Evolutionary conservation across 2,797 vertebrate genomes (phyloP).

Genomic region (Sebastes iracundus): DNA sequence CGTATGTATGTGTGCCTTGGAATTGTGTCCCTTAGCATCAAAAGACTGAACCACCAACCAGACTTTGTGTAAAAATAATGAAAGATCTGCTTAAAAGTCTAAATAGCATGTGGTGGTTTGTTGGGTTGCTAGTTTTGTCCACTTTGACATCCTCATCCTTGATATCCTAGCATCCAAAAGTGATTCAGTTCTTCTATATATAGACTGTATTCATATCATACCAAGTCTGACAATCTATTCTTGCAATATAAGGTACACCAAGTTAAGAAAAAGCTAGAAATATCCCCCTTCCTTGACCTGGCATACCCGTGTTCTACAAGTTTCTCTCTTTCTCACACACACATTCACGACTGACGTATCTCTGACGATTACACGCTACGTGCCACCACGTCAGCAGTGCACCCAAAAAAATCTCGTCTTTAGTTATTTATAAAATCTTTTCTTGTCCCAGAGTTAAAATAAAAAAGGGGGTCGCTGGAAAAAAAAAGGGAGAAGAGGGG

Average conservation of each 20-base stretch:
- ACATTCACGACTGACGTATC: constrained; percentile 33
- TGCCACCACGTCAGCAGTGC: constrained; percentile 44
- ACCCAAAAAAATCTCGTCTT: constrained; percentile 53
- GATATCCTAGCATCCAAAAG: background rate
- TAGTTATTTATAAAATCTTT: constrained; percentile 74
- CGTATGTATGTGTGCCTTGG: background rate
- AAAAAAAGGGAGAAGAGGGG: background rate
- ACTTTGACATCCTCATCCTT: background rate
- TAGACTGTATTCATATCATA: background rate
- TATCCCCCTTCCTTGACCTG: background rate
- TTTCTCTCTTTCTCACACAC: constrained; percentile 17
- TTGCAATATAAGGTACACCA: background rate
- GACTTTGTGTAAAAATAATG: background rate
- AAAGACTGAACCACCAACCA: background rate
- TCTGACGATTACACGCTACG: constrained; percentile 47
- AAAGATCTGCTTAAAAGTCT: background rate
- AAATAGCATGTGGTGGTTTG: background rate
- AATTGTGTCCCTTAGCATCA: background rate
- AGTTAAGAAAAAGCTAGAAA: background rate
- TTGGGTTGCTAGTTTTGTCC: background rate
- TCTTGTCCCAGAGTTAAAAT: constrained; percentile 52
- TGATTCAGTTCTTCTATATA: background rate
- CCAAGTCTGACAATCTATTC: background rate
- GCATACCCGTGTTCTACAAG: constrained; percentile 4
- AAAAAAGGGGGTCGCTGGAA: constrained; percentile 23